Base-by-base conservation (phyloP, 1,140 invertebrate genomes). In the Pogonomyrmex barbatus region DNA sequence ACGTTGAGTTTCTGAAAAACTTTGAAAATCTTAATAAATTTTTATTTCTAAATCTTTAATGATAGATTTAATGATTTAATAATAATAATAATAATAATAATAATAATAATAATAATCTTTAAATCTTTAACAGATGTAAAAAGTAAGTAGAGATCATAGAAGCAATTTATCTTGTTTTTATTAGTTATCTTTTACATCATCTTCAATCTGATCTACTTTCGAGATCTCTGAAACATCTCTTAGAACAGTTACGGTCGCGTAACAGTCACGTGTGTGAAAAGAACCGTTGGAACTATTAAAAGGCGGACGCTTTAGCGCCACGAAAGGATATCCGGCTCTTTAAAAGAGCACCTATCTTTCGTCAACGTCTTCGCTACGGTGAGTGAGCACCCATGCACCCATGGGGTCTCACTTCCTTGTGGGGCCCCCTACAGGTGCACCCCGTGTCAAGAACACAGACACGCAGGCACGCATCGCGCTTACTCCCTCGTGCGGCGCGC, bases 341-440 rank as follows among this genome's bases (percentile, higher is more conserved):
- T 93, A 92, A 92, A 92, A 36, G 82, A 45, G 78, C 83, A 9
- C 71, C 45, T 47, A 39, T 42, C 45, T 77, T 47, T 67, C 47
- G 76, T 33, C 67, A 91, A 93, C 90, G 91, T 93, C 91, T 94
- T 93, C 79, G 91, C 75, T 60, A 93, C 83, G 85, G 70, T 84
- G 17, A 12, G 5, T 8, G 52, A 65, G 14, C 71, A 60, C 4
- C 30, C 33, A 17, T 24, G n/a, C 58, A 56, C 52, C 24, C 24
- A 54, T 65, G 67, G 68, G 68, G 62, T 76, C 68, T 77, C 77
- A 68, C 47, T 60, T 79, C 84, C 87, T 84, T 42, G 60, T 81
- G 85, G 67, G 85, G 87, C 91, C 92, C 91, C 92, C 91, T 88
- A 88, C 93, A 93, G 90, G 91, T 93, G 92, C 39, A 87, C 81